Evolutionary conservation across 2,888 invertebrate species (phyloP).

Genomic region (Tetranychus piercei): DNA sequence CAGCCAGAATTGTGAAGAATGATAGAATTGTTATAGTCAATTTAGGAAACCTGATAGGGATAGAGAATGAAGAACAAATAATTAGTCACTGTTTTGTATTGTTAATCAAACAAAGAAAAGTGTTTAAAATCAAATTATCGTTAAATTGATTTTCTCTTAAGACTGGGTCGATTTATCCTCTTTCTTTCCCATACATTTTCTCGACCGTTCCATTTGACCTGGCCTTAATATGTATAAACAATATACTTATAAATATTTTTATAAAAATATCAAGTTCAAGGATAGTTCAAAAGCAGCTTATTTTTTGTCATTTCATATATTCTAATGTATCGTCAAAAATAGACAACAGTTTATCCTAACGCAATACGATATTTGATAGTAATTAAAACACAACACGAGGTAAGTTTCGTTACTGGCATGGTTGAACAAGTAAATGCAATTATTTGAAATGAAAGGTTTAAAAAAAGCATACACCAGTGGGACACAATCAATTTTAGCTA

Average conservation of each 20-base stretch:
- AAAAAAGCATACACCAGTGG: too few species aligned
- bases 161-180: neutral
- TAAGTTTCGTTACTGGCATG: too few species aligned
- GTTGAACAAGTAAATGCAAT: neutral
- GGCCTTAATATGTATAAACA: neutral
- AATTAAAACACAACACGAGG: too few species aligned
- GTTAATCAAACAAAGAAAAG: neutral
- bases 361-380: too few species aligned
- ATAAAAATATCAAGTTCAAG: neutral
- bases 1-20: neutral
- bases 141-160: neutral
- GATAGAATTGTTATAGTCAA: conserved; percentile 3
- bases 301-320: neutral
- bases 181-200: neutral
- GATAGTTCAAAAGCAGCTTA: neutral
- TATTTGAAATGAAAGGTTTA: neutral
- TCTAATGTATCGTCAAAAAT: too few species aligned
- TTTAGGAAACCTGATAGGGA: conserved; percentile 10
- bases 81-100: neutral
- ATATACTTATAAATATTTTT: neutral
- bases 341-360: too few species aligned
- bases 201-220: neutral
- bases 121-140: neutral
- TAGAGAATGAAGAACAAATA: neutral
- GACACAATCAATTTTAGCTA: neutral